Base-by-base conservation (phyloP, 53 echinoderm and acorn worm genomes). In the Temnopleurus reevesii region DNA sequence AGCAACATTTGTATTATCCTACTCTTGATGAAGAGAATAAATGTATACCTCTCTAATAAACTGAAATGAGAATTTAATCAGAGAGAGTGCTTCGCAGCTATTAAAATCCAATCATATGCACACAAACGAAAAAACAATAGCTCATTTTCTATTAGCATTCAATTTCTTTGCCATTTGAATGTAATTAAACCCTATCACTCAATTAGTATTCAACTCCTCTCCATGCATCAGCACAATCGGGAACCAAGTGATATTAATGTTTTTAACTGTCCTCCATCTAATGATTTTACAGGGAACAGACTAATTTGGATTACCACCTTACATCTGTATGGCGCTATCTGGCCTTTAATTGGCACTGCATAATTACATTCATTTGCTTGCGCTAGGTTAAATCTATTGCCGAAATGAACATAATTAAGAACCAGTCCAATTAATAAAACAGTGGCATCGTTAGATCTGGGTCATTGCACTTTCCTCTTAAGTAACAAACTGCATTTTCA, bases 131-230 rank as follows among this genome's bases (percentile, higher is more conserved):
- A 41, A 71, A 71, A 71, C 71, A 71, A 71, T 71, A 43, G 71
- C 38, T 6, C 38, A 71, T 71, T 71, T 71, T 71, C 43, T 71
- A 71, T 71, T 71, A 71, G 71, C 71, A 71, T 71, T 71, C 71
- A 71, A 71, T 38, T 71, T 36, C 71, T 27, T 21, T 41, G 71
- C 71, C 36, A 71, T 71, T 71, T 71, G 71, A 71, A 41, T 71
- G 71, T 71, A 71, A 71, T 71, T 71, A 71, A 71, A 71, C 71
- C 71, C 71, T 38, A 71, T 71, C 71, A 71, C 71, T 41, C 43
- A 43, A 71, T 71, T 71, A 71, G 71, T 43, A 38, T 18, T 71
- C n/a, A n/a, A 71, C 36, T 41, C 71, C n/a, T 43, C 36, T 38
- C 41, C 15, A 21, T 38, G 7, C 36, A n/a, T 33, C 15, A 31